Base-by-base conservation (phyloP, 2,888 invertebrate species). In the Metallyticus violacea region DNA sequence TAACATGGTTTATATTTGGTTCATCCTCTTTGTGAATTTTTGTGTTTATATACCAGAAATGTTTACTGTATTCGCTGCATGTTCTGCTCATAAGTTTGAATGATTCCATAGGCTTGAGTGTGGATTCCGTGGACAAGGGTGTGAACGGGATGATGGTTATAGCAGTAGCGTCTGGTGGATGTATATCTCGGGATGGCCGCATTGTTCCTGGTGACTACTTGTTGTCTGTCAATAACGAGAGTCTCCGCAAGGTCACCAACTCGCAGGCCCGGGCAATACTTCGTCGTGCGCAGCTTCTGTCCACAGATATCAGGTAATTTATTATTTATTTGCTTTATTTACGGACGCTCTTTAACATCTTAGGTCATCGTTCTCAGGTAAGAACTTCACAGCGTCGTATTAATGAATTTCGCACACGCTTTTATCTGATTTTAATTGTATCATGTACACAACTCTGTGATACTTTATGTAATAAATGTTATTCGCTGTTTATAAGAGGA, bases 241-340 rank as follows among this genome's bases (percentile, higher is more conserved):
- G 91, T 87, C 91, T 95, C 89, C 91, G 94, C 40, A 92, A 92
- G 88, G 93, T 93, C 27, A 93, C 93, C 26, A 93, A 93, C 89
- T 92, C 93, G 6, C 94, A 94, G 90, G 94, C 94, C 0, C 89
- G 93, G 87, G 93, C 94, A 80, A 93, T 94, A 85, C 91, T 94
- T 79, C 91, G 93, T 84, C 90, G 94, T 85, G 93, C 94, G 26
- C 93, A 94, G 89, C 92, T 94, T 22, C 91, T 94, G 87, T 93
- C 93, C 85, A 92, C 93, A 76, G 93, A 94, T 90, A 93, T 94
- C 90, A 93, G 92, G 94, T 94, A 90, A 90, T n/a, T n/a, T n/a
- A n/a, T n/a, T n/a, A n/a, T n/a, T n/a, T n/a, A n/a, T n/a, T n/a
- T n/a, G n/a, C n/a, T n/a, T n/a, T n/a, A n/a, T n/a, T n/a, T n/a